Percentiles rank a stretch among this genome's conserved stretches.
Conservation (phyloP, 1,140 invertebrate genomes). For the Drosophila ironensis region DNA sequence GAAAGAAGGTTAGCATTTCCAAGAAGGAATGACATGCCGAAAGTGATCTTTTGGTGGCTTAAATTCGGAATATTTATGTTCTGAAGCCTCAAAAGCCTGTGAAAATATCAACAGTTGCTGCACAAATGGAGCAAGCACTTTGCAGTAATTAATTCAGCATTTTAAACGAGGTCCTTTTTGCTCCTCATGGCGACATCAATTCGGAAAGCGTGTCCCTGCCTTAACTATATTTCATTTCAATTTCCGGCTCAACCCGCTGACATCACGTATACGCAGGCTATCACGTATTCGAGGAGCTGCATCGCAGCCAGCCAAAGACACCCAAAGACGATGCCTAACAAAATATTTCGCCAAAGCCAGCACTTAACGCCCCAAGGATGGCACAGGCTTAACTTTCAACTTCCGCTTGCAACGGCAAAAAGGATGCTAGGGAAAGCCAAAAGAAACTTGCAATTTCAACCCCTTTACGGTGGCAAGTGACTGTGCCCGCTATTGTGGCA, state of each 20-base stretch:
- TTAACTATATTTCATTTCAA: conserved; percentile 37
- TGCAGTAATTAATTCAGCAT: not conserved
- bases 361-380: conserved; percentile 36
- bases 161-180: not conserved
- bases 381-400: conserved; percentile 41
- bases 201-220: conserved; percentile 14
- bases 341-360: conserved; percentile 37
- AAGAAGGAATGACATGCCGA: too few relatives aligned
- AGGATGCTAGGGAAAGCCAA: conserved; percentile 19
- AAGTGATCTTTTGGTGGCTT: not conserved
- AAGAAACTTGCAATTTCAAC: conserved; percentile 19
- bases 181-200: conserved; percentile 1
- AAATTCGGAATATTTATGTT: not conserved
- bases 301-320: conserved; percentile 24
- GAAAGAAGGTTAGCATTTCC: too few relatives aligned
- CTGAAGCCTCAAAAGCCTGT: not conserved
- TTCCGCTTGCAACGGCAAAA: conserved; percentile 26
- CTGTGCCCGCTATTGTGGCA: conserved; percentile 14
- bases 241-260: conserved; percentile 28
- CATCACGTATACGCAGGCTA: conserved; percentile 42
- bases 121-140: too few relatives aligned
- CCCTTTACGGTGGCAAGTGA: conserved; percentile 20
- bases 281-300: conserved; percentile 36
- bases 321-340: conserved; percentile 17
- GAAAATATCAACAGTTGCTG: too few relatives aligned